Base-by-base conservation (phyloP, 2,888 invertebrate genomes). In the Atethmia centrago region DNA sequence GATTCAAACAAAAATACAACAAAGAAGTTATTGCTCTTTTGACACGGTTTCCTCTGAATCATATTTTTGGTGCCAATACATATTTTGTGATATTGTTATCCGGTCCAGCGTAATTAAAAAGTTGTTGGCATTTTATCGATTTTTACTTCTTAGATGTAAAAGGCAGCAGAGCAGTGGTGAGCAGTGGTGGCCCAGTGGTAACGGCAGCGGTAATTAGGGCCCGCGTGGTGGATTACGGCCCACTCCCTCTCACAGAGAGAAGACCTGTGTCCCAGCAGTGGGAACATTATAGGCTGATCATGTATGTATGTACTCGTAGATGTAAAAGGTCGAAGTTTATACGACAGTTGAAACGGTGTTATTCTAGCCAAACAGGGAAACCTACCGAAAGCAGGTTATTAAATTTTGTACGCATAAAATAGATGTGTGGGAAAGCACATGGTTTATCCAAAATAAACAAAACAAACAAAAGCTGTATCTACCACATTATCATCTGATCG, bases 11-110 rank as follows among this genome's bases (percentile, higher is more conserved):
- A 79, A 80, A 79, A 87, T 62, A 86, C 59, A 77, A 80, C 83
- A 85, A 83, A 87, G 71, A 78, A 75, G 49, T 64, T 76, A 83
- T 81, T 78, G 76, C 81, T 42, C 61, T 71, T 78, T 85, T 70
- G 71, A 78, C 61, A 59, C 25, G 59, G 49, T 68, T 78, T 79
- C 69, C 63, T 73, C 73, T 64, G 67, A 67, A 76, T 79, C 63
- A 59, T 74, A 56, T 74, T 84, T 83, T 77, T 64, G 16, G 51
- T 63, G 42, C n/a, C 56, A 66, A 79, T 74, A 68, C 19, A 42
- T 65, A 67, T 77, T 61, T 68, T 70, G 64, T 36, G 16, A 42
- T n/a, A 53, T 71, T 45, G 58, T 55, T 25, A 12, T 45, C 16
- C 2, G 21, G 16, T 47, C 19, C 21, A 40, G 28, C 14, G 12